Conservation (phyloP, 2,888 invertebrate species). For the Clepsis dumicolana region DNA sequence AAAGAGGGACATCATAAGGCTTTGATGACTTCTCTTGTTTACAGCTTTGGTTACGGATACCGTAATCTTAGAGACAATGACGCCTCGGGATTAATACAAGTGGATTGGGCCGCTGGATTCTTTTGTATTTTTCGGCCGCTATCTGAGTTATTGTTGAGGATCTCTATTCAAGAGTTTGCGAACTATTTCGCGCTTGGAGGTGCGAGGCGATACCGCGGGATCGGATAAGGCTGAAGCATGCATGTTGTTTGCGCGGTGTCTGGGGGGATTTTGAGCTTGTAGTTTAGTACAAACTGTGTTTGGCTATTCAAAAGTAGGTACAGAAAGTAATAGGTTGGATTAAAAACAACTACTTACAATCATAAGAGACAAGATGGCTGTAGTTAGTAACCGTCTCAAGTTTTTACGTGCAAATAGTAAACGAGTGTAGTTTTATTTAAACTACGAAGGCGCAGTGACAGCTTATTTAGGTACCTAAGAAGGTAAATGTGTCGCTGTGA, state of each 20-base stretch:
- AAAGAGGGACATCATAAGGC: slow-evolving; percentile 40
- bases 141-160: slow-evolving; percentile 39
- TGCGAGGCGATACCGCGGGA: not conserved
- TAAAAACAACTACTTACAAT: too few species aligned
- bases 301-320: too few species aligned
- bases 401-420: too few species aligned
- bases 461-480: too few species aligned
- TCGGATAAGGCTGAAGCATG: slow-evolving; percentile 1
- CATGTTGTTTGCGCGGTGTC: slow-evolving; percentile 7
- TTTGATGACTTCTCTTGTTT: slow-evolving; percentile 43
- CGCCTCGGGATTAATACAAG: slow-evolving; percentile 38
- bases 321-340: too few species aligned
- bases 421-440: too few species aligned
- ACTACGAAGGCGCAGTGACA: too few species aligned
- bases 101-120: slow-evolving; percentile 33
- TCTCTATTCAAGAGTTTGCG: slow-evolving; percentile 33
- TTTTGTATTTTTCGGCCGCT: slow-evolving; percentile 39
- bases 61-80: slow-evolving; percentile 44
- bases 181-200: slow-evolving; percentile 15
- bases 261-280: not conserved
- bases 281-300: too few species aligned
- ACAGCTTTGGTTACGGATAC: slow-evolving; percentile 40
- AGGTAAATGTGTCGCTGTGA: too few species aligned
- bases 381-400: too few species aligned
- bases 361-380: too few species aligned